Base-by-base conservation (phyloP, 2,113 vertebrate genomes). In the Oryctolagus cuniculus region DNA sequence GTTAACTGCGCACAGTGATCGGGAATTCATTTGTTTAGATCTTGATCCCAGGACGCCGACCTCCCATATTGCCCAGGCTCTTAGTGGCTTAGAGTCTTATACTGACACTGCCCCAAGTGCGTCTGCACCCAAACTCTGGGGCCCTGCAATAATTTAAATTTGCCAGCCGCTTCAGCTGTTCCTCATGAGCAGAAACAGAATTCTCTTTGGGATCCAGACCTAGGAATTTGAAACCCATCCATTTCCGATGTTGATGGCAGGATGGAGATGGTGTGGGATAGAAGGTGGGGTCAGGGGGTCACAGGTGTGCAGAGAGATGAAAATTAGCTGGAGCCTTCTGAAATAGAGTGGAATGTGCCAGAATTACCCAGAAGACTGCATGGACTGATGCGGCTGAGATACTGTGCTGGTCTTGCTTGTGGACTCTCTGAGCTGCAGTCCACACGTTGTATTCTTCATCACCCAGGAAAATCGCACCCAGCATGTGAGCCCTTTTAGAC, bases 151-250 rank as follows among this genome's bases (percentile, higher is more conserved):
- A 21, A 69, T 87, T 78, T 73, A 80, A 90, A 69, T 73, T 70
- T 63, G 69, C 10, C 29, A 51, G 24, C 10, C 55, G 49, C 51
- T 63, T 69, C 2, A 8, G 38, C 17, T 82, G 2, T 55, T 90
- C 9, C 63, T 92, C 31, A 34, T 10, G n/a, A 77, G 38, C 21
- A 90, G 64, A 93, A 93, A 44, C 66, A 85, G 81, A 93, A 90
- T 92, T 95, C 36, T 78, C 78, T 97, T 87, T 81, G 63, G 55
- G 5, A 73, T 70, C 73, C 58, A 69, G 53, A 85, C n/a, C n/a
- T 51, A 58, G 73, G 31, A 61, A 67, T 77, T 92, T 49, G 66
- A 92, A 92, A 90, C 5, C 16, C 34, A 58, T 34, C 55, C 22
- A 58, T 93, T 88, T 90, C 63, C 82, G 55, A 38, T 61, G 22